Evolutionary conservation across 2,888 invertebrate genomes (phyloP).

Genomic region (Ichneumoninae sp.): DNA sequence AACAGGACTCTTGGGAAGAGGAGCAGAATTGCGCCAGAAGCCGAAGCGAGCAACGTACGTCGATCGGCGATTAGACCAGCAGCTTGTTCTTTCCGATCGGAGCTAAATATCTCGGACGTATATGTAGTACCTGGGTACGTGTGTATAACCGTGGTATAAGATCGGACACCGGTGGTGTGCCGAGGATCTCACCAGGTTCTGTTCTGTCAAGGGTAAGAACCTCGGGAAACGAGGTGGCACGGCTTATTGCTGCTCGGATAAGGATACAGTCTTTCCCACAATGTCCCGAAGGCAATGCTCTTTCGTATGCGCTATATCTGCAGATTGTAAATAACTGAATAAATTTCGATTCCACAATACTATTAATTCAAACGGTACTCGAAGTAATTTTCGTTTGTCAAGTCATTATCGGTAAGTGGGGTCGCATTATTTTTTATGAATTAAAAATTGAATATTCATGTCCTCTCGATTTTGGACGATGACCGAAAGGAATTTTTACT

Average conservation of each 20-base stretch:
- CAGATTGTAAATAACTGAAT: conserved; percentile 8
- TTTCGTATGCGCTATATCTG: not conserved
- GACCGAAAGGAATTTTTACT: not conserved
- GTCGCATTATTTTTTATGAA: too few relatives aligned
- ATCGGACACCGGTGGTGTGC: conserved; percentile 52
- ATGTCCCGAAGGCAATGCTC: conserved; percentile 30
- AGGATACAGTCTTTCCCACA: conserved; percentile 14
- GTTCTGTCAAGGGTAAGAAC: conserved; percentile 61
- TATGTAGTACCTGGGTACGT: conserved; percentile 24
- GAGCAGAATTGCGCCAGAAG: conserved; percentile 48
- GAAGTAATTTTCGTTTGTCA: not conserved
- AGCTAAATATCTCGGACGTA: conserved; percentile 77
- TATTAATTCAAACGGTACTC: not conserved
- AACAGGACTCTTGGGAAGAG: conserved; percentile 60
- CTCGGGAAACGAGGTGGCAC: conserved; percentile 50
- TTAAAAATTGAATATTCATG: too few relatives aligned
- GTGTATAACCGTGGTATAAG: conserved; percentile 48
- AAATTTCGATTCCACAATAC: not conserved
- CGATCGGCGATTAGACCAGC: conserved; percentile 78
- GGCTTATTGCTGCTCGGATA: conserved; percentile 13
- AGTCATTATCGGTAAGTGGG: too few relatives aligned
- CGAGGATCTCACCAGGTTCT: conserved; percentile 59
- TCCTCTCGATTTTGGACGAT: not conserved
- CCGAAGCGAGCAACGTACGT: conserved; percentile 69
- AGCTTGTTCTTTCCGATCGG: conserved; percentile 79